Evolutionary conservation across 2,888 invertebrate genomes (phyloP).

Genomic region (Quadroppia sp.): DNA sequence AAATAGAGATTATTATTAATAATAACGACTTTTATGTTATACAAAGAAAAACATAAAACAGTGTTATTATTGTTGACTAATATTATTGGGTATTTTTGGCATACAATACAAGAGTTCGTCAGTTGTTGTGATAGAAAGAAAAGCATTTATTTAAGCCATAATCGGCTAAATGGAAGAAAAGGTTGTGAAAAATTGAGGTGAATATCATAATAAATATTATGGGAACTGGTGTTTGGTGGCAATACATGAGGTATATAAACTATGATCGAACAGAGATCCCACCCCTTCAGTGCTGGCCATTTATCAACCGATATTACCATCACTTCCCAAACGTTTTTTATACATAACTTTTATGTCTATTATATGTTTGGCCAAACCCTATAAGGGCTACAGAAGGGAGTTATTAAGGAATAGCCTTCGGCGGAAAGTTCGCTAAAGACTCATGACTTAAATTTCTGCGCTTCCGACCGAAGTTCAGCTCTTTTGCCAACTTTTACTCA

Average conservation of each 20-base stretch:
- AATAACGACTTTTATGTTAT: slow-evolving; percentile 5
- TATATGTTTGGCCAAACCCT: slow-evolving; percentile 2
- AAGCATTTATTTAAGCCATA: slow-evolving; percentile 27
- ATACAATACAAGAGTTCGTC: background rate
- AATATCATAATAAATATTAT: slow-evolving; percentile 3
- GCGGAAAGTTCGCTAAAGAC: background rate
- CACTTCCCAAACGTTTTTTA: slow-evolving; percentile 12
- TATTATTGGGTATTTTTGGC: slow-evolving; percentile 7
- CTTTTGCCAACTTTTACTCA: background rate
- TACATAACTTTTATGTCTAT: background rate
- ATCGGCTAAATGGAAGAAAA: slow-evolving; percentile 22
- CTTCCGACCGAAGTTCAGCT: background rate
- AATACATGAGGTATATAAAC: background rate
- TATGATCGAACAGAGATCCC: background rate
- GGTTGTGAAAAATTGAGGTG: slow-evolving; percentile 28
- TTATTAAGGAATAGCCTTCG: background rate
- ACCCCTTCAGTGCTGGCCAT: background rate
- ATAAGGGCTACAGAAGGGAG: background rate
- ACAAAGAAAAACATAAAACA: slow-evolving; percentile 6
- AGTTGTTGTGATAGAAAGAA: background rate
- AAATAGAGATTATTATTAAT: background rate
- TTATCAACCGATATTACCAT: background rate
- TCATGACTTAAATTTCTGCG: background rate
- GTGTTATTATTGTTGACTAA: slow-evolving; percentile 1
- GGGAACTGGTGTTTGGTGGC: background rate